A percentile compares a stretch with the other conserved stretches of the same genome.
Evolutionary conservation across 2,797 vertebrate species (phyloP).

Genomic region (Hylomyscus alleni): DNA sequence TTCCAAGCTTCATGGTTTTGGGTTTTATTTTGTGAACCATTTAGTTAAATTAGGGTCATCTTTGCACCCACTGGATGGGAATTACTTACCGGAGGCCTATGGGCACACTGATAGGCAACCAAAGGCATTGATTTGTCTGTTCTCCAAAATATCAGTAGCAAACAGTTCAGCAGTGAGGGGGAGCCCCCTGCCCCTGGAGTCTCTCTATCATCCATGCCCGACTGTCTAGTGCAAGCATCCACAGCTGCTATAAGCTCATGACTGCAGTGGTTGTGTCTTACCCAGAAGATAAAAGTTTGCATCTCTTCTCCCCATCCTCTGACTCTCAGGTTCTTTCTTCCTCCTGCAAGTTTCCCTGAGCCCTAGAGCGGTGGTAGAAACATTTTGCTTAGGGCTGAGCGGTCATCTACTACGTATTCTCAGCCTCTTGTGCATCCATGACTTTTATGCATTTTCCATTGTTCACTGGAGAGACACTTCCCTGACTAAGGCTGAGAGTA

Average conservation of each 20-base stretch:
- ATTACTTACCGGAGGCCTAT: too few relatives aligned
- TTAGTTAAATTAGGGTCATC: background rate
- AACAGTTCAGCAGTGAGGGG: background rate
- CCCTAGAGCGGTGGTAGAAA: background rate
- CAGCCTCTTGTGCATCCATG: background rate
- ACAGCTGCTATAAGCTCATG: background rate
- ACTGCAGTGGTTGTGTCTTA: background rate
- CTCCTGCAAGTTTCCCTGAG: background rate
- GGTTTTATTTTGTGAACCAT: background rate
- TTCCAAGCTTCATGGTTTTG: background rate
- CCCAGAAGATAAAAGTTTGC: background rate
- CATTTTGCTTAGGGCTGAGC: background rate
- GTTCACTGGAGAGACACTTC: background rate
- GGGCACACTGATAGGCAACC: background rate
- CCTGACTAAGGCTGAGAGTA: background rate
- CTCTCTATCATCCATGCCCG: background rate
- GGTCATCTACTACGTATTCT: background rate
- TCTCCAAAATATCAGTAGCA: background rate
- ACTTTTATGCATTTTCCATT: background rate
- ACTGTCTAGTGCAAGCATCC: background rate
- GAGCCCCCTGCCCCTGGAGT: accelerated
- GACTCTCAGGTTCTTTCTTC: background rate
- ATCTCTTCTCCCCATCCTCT: background rate
- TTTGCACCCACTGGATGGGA: background rate
- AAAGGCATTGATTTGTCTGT: background rate